phyloP scores from a whole-genome alignment of 2,113 vertebrate species.

The Nothocercus nigrocapillus region DNA sequence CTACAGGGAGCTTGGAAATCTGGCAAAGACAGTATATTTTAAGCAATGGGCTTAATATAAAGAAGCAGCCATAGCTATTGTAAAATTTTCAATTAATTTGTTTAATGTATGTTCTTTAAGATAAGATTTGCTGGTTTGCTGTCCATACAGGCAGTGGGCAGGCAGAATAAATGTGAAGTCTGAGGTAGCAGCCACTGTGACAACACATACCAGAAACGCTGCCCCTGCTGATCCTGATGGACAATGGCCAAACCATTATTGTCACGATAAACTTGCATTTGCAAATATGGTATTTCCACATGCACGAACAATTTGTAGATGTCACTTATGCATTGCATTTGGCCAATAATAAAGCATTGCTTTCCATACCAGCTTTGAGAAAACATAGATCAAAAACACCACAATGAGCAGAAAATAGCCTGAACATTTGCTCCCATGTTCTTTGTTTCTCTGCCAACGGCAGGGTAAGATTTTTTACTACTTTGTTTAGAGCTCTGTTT shows the following conservation, averaged over 20 bases:
- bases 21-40: not conserved
- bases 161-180: not conserved
- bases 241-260: not conserved
- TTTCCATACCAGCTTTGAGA: not conserved
- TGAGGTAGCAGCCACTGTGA: not conserved
- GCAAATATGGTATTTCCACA: not conserved
- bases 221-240: not conserved
- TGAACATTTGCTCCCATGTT: not conserved
- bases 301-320: not conserved
- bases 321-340: not conserved
- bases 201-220: not conserved
- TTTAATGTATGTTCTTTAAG: not conserved
- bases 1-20: not conserved
- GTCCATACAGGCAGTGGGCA: not conserved
- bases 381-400: not conserved
- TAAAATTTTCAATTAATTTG: not conserved
- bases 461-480: not conserved
- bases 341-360: not conserved
- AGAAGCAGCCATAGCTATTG: not conserved
- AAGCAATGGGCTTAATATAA: not conserved
- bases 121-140: not conserved
- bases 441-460: not conserved
- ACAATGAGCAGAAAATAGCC: not conserved
- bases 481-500: not conserved
- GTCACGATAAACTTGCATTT: not conserved